Evolutionary conservation across 2,888 invertebrate species (phyloP).

Genomic region (Hermaeophaga mercurialis): DNA sequence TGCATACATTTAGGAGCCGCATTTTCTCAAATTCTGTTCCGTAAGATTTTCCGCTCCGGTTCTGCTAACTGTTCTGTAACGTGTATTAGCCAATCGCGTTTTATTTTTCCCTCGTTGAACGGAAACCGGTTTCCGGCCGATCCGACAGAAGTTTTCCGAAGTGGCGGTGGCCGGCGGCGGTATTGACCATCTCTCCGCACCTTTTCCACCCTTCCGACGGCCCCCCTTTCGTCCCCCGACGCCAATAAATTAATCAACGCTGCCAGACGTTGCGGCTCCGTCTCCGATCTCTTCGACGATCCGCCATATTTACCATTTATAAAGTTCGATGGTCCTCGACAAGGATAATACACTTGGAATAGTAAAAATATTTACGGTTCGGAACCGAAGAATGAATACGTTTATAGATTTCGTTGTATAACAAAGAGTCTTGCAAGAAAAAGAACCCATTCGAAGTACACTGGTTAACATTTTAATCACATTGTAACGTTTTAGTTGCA

Average conservation of each 20-base stretch:
- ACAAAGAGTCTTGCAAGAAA: no score
- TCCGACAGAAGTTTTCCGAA: conserved; percentile 16
- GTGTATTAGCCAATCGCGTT: conserved; percentile 2
- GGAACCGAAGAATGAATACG: no score
- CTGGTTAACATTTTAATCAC: no score
- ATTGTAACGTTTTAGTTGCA: no score
- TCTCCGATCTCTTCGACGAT: conserved; percentile 9
- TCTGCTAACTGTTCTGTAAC: neutral
- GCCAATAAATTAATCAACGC: conserved; percentile 58
- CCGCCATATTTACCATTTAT: conserved; percentile 28
- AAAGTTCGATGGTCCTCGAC: no score
- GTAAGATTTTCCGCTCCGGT: no score
- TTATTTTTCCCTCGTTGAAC: conserved; percentile 9
- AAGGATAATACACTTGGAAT: no score
- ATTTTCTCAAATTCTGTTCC: no score
- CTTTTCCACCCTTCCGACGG: conserved; percentile 32
- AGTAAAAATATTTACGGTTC: no score
- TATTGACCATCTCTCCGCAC: conserved; percentile 18
- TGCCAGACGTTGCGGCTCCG: conserved; percentile 44
- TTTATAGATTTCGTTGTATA: no score
- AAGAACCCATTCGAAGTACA: no score
- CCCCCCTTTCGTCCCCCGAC: conserved; percentile 51
- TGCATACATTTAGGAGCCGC: no score
- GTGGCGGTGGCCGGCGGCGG: conserved; percentile 47
- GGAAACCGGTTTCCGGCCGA: conserved; percentile 1